Percentiles rank a stretch among this genome's conserved stretches.
Conservation (phyloP, 2,888 invertebrate species). For the Himalopsyche japonica region DNA sequence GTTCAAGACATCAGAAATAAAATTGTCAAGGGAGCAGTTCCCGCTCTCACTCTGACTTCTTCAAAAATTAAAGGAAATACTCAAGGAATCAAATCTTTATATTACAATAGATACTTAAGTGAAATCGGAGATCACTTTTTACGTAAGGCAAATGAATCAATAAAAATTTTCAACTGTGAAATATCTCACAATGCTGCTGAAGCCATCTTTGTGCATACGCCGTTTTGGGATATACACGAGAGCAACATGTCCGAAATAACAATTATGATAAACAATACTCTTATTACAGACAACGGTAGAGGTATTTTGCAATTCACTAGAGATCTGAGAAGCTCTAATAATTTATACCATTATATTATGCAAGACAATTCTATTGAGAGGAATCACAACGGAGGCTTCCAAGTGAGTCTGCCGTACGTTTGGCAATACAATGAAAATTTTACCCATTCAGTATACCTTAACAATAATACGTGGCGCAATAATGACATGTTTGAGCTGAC, state of each 20-base stretch:
- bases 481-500: constrained; percentile 84
- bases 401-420: constrained; percentile 88
- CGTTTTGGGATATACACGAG: constrained; percentile 81
- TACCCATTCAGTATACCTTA: constrained; percentile 86
- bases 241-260: constrained; percentile 90
- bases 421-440: constrained; percentile 95
- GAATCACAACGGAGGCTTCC: constrained; percentile 85
- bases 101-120: constrained; percentile 86
- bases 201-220: constrained; percentile 81
- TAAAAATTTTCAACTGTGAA: constrained; percentile 78
- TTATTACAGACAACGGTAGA: constrained; percentile 84
- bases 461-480: constrained; percentile 83
- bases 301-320: constrained; percentile 89
- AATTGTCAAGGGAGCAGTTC: constrained; percentile 78
- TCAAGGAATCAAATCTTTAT: constrained; percentile 79
- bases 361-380: constrained; percentile 85
- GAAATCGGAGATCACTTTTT: constrained; percentile 85
- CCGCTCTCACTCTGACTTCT: constrained; percentile 71
- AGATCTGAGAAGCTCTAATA: constrained; percentile 93
- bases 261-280: constrained; percentile 82
- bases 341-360: constrained; percentile 93
- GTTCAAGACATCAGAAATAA: constrained; percentile 72
- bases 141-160: constrained; percentile 84
- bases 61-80: constrained; percentile 80
- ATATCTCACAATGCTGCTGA: constrained; percentile 79